Evolutionary conservation across 1,140 invertebrate genomes (phyloP), one percentile per base, ranked within the genome.

Genomic region (Caerostris darwini): DNA sequence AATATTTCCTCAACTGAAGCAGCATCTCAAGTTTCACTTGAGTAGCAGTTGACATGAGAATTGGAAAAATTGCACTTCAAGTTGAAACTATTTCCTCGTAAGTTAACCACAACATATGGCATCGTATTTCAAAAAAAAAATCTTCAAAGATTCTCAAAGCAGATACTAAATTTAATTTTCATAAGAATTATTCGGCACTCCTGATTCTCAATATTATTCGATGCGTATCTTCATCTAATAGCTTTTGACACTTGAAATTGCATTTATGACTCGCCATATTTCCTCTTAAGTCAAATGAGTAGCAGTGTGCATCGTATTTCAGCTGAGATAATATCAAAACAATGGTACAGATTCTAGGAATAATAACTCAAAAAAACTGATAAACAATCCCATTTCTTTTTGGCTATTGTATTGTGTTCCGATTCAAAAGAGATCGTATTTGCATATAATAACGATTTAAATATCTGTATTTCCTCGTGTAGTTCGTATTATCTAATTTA

Each of bases 191-290:
- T 67, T 67, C n/a, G 34, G 4, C 61, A 67, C 14, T 67, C 61
- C 34, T 34, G 61, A 17, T 67, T 67, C 17, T 12, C 61, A 4
- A 59, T 10, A 59, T 7, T 10, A 59, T 34, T 34, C 5, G 10
- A 14, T n/a, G 14, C 17, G 14, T 67, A 67, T 67, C 61, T n/a
- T 67, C n/a, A 17, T 67, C n/a, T 67, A 6, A 14, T 7, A 67
- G n/a, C 61, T 17, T 67, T n/a, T 67, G 61, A 67, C 61, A 67
- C 14, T 67, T 67, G 61, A 67, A 67, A 67, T 67, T 67, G 61
- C 61, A 5, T 5, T n/a, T 67, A 17, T 67, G 34, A 2, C 34
- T 34, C 0, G 0, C 34, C 34, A 34, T n/a, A 67, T 67, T 67
- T 67, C 17, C 17, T 67, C 5, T 67, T 67, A 67, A n/a, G 61